Evolutionary conservation across 2,888 invertebrate species (phyloP).

Genomic region (Pandemis heparana): DNA sequence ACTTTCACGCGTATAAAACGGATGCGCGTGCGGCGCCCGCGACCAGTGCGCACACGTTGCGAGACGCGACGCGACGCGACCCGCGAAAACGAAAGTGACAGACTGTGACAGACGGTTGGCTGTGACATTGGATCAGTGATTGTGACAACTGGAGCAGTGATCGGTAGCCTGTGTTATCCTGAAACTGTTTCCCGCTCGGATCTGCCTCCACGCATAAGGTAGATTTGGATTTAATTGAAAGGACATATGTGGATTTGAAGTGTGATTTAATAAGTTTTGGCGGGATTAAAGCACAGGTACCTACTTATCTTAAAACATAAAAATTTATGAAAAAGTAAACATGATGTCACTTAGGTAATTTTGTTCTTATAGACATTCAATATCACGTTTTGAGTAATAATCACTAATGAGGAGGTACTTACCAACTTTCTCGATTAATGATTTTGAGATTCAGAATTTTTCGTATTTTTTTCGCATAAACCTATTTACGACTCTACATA

Average conservation of each 20-base stretch:
- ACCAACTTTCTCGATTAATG: neutral
- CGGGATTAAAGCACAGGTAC: neutral
- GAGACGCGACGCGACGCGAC: conserved; percentile 55
- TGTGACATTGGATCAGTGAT: conserved; percentile 71
- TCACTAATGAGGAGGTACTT: neutral
- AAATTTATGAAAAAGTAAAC: neutral
- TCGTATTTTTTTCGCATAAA: neutral
- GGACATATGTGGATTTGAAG: conserved; percentile 3
- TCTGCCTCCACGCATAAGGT: conserved; percentile 37
- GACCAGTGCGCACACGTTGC: conserved; percentile 74
- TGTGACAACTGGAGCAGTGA: conserved; percentile 82
- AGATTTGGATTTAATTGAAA: conserved; percentile 41
- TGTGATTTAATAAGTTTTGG: conserved; percentile 1
- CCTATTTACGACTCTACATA: neutral
- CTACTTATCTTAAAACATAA: neutral
- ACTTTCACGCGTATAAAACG: conserved; percentile 85
- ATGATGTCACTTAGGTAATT: neutral
- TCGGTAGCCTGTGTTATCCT: conserved; percentile 81
- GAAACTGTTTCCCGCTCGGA: conserved; percentile 67
- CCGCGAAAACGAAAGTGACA: conserved; percentile 78
- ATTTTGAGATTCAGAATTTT: neutral
- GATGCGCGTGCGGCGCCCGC: conserved; percentile 68
- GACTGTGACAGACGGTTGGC: conserved; percentile 63
- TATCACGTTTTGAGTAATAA: neutral
- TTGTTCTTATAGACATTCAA: neutral